Evolutionary conservation across 1,140 invertebrate genomes (phyloP), one percentile per base, ranked within the genome.

Genomic region (Phymorhynchus buccinoides): DNA sequence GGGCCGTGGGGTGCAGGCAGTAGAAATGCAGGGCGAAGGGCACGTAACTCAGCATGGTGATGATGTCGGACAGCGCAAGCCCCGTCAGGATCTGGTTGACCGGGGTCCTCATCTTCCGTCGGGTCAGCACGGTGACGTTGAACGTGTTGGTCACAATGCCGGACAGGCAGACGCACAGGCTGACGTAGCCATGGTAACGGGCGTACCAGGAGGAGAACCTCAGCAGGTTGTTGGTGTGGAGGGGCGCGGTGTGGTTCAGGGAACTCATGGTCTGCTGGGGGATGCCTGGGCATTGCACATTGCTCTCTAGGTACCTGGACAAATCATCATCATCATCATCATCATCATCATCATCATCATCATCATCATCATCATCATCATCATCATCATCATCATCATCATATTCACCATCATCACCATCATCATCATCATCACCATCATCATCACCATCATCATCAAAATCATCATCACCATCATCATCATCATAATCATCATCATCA

Each of bases 41-140:
- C 81, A 97, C 95, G 89, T 98, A 98, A 87, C 97, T 96, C 42
- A 97, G 89, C 97, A 98, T 98, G 6, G 97, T 96, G 84, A 97
- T 94, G 93, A 97, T 96, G 91, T 98, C 97, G 4, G 96, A 96
- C 0, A 97, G 95, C 0, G 97, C 97, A 27, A 98, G 93, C 86
- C 95, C 95, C 80, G 97, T 98, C 1, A 98, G 94, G 73, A 98
- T 96, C 77, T 96, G 94, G 91, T 98, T 98, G 84, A 97, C 97
- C 0, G 97, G 96, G 0, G 96, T 96, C 1, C 95, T 95, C 95
- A 98, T 96, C 87, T 97, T 96, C 87, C 96, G 96, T 37, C 97
- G 94, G 0, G 97, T 98, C 44, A 99, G 93, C 0, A 99, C 97
- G 3, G 96, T 95, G 56, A 99, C 96, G 91, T 98, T 99, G 79